Base-by-base conservation (phyloP, 1,140 invertebrate genomes). In the Elymnias hypermnestra region DNA sequence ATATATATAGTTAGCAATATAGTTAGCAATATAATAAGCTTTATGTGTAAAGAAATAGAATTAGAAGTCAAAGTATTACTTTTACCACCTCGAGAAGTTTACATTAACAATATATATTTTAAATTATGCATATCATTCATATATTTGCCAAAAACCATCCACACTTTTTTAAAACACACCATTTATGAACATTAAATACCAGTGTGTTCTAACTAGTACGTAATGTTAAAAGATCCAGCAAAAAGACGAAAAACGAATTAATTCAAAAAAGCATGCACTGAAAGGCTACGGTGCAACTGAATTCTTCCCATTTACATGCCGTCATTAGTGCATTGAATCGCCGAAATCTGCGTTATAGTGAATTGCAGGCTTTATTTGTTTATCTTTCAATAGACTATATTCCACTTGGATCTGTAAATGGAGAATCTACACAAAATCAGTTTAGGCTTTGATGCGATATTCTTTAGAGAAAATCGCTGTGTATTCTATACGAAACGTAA, bases 271-370 rank as follows among this genome's bases (percentile, higher is more conserved):
- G 17, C 38, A 29, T 57, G 47, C 55, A 59, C 38, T 44, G 45
- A 62, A 29, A 12, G 9, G 26, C 26, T 13, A 62, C 54, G 41
- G 43, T 51, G 47, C 47, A 50, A 50, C 54, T 54, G 54, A 56
- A 54, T 57, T 53, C 58, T 57, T 62, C 53, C 37, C 26, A 53
- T 57, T 57, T 50, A 57, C 41, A 10, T 13, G 15, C 41, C 52
- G 56, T 58, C 59, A 57, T 48, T 56, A 56, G 29, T 41, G 46
- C 55, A 62, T 62, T 62, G 51, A 62, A 62, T 58, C 59, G 53
- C 59, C 59, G 41, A 62, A 62, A 58, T 54, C 55, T 52, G 51
- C 52, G 56, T 55, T 54, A 46, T 62, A 58, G 59, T 62, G 59
- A 62, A 54, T 62, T 57, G 55, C 51, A 52, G 50, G 49, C 53